These are phyloP conservation scores for Propithecus coquereli DNA, from an alignment of 2,113 vertebrate genomes.

Conservation along the genomic window DNA sequence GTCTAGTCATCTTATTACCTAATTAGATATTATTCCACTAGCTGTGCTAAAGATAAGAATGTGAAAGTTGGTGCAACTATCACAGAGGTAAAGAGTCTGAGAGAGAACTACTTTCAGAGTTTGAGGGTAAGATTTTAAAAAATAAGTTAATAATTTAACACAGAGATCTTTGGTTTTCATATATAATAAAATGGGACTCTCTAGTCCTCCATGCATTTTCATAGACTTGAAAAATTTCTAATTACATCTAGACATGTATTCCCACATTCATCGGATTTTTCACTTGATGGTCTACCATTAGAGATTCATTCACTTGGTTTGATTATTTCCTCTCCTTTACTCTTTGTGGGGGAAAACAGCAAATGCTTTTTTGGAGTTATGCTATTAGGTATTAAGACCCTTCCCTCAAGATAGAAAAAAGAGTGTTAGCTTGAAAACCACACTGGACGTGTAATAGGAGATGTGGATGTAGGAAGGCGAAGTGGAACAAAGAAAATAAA, in stretches of 20 bases:
- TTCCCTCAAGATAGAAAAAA: not conserved
- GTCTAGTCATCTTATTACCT: not conserved
- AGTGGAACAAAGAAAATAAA: not conserved
- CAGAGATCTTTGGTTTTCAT: not conserved
- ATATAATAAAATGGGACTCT: not conserved
- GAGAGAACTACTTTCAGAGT: not conserved
- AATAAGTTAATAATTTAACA: not conserved
- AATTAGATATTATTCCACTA: not conserved
- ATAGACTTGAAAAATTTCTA: not conserved
- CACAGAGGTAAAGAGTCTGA: not conserved
- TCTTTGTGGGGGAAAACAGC: not conserved
- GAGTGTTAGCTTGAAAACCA: not conserved
- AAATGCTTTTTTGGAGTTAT: not conserved
- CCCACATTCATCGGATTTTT: not conserved
- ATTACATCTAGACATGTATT: not conserved
- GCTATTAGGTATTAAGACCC: not conserved
- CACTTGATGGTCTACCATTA: not conserved
- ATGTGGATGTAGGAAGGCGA: not conserved
- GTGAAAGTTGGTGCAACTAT: not conserved
- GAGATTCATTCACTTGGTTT: not conserved
- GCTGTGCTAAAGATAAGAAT: not conserved
- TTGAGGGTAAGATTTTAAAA: not conserved
- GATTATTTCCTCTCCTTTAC: not conserved
- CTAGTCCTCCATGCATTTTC: not conserved
- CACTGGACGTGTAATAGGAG: fast-evolving